Conservation (phyloP, 2,888 invertebrate species). For the Cephus pygmeus region DNA sequence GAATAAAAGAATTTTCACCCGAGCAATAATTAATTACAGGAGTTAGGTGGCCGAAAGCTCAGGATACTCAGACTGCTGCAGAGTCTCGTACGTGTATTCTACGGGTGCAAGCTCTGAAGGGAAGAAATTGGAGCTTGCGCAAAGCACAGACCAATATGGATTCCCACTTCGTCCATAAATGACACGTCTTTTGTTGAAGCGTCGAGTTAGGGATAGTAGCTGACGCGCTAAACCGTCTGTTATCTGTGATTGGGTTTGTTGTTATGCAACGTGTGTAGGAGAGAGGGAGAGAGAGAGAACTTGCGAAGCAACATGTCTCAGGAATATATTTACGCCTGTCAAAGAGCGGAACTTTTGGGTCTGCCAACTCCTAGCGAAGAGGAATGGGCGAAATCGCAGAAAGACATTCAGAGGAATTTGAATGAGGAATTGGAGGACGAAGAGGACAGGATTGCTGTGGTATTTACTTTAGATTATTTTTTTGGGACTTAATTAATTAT, state of each 20-base stretch:
- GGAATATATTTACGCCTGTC: conserved; percentile 79
- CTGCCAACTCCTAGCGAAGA: conserved; percentile 76
- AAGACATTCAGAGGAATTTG: conserved; percentile 1
- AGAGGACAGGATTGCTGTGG: background rate
- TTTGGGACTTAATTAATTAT: background rate
- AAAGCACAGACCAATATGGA: background rate
- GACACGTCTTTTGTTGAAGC: background rate
- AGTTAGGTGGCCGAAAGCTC: background rate
- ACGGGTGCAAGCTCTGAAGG: background rate
- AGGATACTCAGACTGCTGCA: background rate
- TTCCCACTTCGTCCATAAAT: background rate
- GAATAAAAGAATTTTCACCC: background rate
- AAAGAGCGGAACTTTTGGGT: conserved; percentile 82
- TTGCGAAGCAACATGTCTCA: conserved; percentile 44
- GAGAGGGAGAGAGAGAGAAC: background rate
- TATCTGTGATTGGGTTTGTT: background rate
- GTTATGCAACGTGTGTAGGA: background rate
- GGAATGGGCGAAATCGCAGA: conserved; percentile 65
- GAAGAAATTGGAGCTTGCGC: background rate
- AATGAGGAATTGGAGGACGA: background rate
- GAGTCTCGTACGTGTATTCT: background rate
- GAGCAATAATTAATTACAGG: background rate
- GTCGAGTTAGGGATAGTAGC: background rate
- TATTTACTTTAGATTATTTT: background rate
- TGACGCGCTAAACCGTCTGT: background rate